These are phyloP conservation scores for Pentalonia nigronervosa DNA, from an alignment of 1,140 invertebrate species.

Conservation along the genomic window DNA sequence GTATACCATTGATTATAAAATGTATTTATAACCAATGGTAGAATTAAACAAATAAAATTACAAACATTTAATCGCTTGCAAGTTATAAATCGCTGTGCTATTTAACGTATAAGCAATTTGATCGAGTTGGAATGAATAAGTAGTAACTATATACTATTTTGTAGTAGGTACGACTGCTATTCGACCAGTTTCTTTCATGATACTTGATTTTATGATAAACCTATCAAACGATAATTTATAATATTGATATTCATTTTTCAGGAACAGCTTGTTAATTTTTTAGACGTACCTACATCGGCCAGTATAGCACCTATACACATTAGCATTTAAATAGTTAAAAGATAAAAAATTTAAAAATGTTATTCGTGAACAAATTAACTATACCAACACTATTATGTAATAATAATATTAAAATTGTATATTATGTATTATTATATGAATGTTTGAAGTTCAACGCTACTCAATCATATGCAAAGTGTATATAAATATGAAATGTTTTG, in stretches of 20 bases:
- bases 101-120: not conserved
- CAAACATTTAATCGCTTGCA: constrained; percentile 20
- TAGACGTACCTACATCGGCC: not conserved
- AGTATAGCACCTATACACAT: no score
- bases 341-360: not conserved
- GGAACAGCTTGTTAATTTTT: not conserved
- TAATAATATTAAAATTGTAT: no score
- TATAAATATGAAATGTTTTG: not conserved
- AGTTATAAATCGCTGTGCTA: not conserved
- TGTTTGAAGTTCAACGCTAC: not conserved
- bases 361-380: no score
- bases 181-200: not conserved
- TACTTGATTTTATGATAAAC: not conserved
- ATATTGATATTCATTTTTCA: no score
- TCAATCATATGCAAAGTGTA: not conserved
- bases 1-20: no score
- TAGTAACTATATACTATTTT: not conserved
- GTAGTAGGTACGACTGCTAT: not conserved
- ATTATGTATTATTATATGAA: not conserved
- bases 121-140: not conserved
- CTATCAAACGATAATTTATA: not conserved
- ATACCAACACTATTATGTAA: no score
- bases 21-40: not conserved
- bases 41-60: not conserved
- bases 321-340: not conserved